These are phyloP conservation scores for Montipora capitata DNA, from an alignment of 92 coral and sea anemone genomes.

Conservation along the genomic window DNA sequence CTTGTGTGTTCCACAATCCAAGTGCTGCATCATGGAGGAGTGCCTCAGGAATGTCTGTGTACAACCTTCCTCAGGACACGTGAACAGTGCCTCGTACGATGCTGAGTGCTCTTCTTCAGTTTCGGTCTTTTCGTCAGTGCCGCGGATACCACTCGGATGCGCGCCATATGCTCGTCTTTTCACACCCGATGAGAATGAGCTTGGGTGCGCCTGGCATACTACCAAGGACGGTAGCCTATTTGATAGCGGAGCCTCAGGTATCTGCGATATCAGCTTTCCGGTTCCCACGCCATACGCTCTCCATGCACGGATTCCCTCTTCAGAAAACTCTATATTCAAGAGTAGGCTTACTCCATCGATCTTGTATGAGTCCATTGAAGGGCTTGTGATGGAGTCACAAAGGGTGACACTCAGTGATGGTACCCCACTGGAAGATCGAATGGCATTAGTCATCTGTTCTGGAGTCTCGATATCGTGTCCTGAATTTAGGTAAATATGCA, in stretches of 20 bases:
- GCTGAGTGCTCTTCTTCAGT: background rate
- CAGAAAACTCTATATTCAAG: conserved; percentile 45
- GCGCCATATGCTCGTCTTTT: background rate
- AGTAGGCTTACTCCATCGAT: conserved; percentile 61
- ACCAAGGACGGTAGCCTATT: conserved; percentile 28
- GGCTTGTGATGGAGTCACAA: conserved; percentile 54
- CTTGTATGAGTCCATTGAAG: conserved; percentile 40
- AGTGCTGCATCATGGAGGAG: conserved; percentile 69
- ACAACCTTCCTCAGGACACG: conserved; percentile 70
- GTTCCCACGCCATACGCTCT: conserved; percentile 49
- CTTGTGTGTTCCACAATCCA: conserved; percentile 66
- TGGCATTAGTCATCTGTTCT: conserved; percentile 69
- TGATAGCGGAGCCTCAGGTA: background rate
- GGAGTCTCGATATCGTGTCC: conserved; percentile 70
- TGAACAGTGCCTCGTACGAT: conserved; percentile 25
- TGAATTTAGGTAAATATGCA: conserved; percentile 63
- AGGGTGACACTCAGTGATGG: conserved; percentile 65
- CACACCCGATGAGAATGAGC: conserved; percentile 17
- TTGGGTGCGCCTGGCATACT: conserved; percentile 12
- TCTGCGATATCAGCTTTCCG: conserved; percentile 40
- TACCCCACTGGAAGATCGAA: conserved; percentile 70
- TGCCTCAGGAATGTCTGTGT: conserved; percentile 53
- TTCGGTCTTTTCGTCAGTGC: background rate
- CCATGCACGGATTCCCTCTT: conserved; percentile 52
- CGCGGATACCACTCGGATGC: conserved; percentile 1